phyloP scores from a whole-genome alignment of 2,888 invertebrate genomes.

The Campoletis raptor region DNA sequence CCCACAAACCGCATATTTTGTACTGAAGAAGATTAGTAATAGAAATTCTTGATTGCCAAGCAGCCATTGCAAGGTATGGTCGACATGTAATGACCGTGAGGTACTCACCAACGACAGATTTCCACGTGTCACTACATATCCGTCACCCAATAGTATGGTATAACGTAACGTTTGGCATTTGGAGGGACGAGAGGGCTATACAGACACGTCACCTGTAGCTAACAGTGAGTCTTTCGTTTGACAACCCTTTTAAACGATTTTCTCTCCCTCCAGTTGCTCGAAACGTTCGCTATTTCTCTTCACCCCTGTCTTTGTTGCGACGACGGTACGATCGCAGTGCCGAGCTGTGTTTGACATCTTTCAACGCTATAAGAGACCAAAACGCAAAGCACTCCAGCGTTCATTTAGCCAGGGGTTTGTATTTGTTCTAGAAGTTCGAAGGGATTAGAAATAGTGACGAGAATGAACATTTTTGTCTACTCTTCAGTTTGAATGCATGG shows the following conservation, averaged over 20 bases:
- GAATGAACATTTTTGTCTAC: background rate
- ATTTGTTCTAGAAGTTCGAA: slow-evolving; percentile 20
- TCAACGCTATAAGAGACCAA: slow-evolving; percentile 59
- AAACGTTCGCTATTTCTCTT: slow-evolving; percentile 14
- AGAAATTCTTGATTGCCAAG: background rate
- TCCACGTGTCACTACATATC: slow-evolving; percentile 57
- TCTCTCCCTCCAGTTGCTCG: slow-evolving; percentile 55
- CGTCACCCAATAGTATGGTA: slow-evolving; percentile 28
- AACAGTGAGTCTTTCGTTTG: slow-evolving; percentile 65
- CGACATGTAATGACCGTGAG: slow-evolving; percentile 50
- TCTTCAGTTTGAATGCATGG: no score
- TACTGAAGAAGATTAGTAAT: no score
- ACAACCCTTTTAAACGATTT: slow-evolving; percentile 70
- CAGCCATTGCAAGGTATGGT: slow-evolving; percentile 49
- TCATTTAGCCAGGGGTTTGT: slow-evolving; percentile 40
- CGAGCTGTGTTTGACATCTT: slow-evolving; percentile 69
- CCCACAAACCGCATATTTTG: no score
- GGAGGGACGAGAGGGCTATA: slow-evolving; percentile 31
- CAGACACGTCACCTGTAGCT: slow-evolving; percentile 65
- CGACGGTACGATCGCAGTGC: slow-evolving; percentile 56
- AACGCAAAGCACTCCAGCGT: slow-evolving; percentile 35
- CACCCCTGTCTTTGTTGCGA: slow-evolving; percentile 21
- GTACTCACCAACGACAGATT: slow-evolving; percentile 39
- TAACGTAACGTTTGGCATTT: slow-evolving; percentile 48
- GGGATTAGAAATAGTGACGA: slow-evolving; percentile 1